phyloP scores from a whole-genome alignment of 2,888 invertebrate genomes.

The Chymomyza procnemis region DNA sequence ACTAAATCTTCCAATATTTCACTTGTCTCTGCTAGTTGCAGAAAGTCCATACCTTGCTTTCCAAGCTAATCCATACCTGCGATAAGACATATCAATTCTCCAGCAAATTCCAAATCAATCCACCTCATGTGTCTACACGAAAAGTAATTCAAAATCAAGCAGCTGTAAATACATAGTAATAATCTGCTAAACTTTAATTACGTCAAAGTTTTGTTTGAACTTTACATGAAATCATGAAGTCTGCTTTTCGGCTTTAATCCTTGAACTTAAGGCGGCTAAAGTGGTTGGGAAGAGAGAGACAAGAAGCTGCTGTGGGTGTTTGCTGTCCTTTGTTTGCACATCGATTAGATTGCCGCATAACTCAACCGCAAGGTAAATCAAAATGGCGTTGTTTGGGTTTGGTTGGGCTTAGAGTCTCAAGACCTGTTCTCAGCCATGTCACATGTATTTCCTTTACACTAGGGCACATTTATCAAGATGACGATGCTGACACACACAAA shows the following conservation, averaged over 20 bases:
- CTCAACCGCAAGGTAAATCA: slow-evolving; percentile 8
- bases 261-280: not conserved
- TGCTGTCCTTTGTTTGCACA: not conserved
- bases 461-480: slow-evolving; percentile 52
- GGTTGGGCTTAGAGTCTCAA: not conserved
- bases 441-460: not conserved
- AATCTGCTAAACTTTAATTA: not conserved
- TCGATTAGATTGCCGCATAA: slow-evolving; percentile 32
- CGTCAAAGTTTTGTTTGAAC: not conserved
- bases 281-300: not conserved
- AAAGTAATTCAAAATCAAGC: not conserved
- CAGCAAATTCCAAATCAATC: too few species aligned
- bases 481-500: slow-evolving; percentile 27
- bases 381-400: not conserved
- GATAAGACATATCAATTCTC: too few species aligned
- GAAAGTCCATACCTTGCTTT: too few species aligned
- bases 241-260: not conserved
- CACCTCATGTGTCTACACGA: too few species aligned
- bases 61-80: too few species aligned
- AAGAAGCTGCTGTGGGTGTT: not conserved
- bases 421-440: not conserved
- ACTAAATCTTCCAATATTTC: too few species aligned
- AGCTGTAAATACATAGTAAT: not conserved
- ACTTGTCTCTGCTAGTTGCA: too few species aligned
- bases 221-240: not conserved